Conservation (phyloP, 1,140 invertebrate species). For the Drosophila oshimai region DNA sequence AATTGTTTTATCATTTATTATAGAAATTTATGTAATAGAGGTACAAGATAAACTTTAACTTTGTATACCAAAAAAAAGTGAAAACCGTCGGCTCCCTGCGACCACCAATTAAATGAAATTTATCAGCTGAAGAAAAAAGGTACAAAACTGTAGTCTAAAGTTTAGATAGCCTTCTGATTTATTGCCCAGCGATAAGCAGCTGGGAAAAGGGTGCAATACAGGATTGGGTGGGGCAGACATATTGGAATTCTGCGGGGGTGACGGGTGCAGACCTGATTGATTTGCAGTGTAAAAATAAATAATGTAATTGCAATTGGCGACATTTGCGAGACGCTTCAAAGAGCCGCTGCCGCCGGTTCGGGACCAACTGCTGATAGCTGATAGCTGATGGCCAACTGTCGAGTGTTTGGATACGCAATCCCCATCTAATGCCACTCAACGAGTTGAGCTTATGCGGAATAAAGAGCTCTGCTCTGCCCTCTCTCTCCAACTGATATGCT, state of each 20-base stretch:
- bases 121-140: slow-evolving; percentile 55
- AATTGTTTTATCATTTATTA: background rate
- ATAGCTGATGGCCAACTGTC: slow-evolving; percentile 9
- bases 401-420: slow-evolving; percentile 69
- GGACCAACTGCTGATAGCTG: slow-evolving; percentile 16
- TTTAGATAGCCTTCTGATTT: slow-evolving; percentile 82
- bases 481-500: slow-evolving; percentile 8
- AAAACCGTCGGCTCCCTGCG: slow-evolving; percentile 45
- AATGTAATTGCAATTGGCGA: slow-evolving; percentile 67
- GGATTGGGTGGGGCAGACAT: background rate
- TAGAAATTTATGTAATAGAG: background rate
- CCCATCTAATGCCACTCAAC: slow-evolving; percentile 67
- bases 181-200: slow-evolving; percentile 61
- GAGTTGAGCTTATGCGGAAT: slow-evolving; percentile 59
- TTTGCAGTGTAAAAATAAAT: slow-evolving; percentile 71
- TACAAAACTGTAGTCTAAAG: slow-evolving; percentile 57
- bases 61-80: slow-evolving; percentile 9
- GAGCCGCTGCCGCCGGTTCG: slow-evolving; percentile 21
- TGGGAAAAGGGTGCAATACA: slow-evolving; percentile 22
- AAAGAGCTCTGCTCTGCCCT: slow-evolving; percentile 11
- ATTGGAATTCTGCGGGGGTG: slow-evolving; percentile 27
- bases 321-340: slow-evolving; percentile 54
- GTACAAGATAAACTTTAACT: background rate
- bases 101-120: slow-evolving; percentile 75
- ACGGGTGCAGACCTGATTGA: slow-evolving; percentile 47